Percentiles rank a stretch among this genome's conserved stretches.
phyloP scores from a whole-genome alignment of 1,140 invertebrate genomes.

The Megathymus violae region DNA sequence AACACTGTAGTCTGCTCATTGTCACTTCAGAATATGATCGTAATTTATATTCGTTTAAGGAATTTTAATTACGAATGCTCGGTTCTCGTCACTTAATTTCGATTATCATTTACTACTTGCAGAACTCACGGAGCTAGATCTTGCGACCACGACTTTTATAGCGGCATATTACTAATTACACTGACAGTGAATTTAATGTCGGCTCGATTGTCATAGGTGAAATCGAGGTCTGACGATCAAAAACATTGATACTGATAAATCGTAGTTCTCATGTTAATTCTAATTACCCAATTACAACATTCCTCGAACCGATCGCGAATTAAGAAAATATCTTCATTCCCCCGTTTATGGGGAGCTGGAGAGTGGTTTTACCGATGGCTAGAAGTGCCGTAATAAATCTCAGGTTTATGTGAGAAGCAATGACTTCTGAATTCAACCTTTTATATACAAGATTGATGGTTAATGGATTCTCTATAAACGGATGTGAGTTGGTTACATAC shows the following conservation, averaged over 20 bases:
- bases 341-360: background rate
- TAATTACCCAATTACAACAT: slow-evolving; percentile 9
- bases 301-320: slow-evolving; percentile 13
- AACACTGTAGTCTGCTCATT: too few species aligned
- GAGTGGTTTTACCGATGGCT: background rate
- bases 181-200: background rate
- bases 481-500: background rate
- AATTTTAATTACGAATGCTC: too few species aligned
- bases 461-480: slow-evolving; percentile 36
- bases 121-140: background rate
- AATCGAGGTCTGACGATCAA: background rate
- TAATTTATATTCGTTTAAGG: too few species aligned
- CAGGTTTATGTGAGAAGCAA: slow-evolving; percentile 37
- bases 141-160: background rate
- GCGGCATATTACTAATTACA: background rate
- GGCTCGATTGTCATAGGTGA: background rate
- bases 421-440: slow-evolving; percentile 45
- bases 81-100: background rate
- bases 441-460: slow-evolving; percentile 34
- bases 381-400: slow-evolving; percentile 40
- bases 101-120: background rate
- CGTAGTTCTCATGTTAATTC: slow-evolving; percentile 17
- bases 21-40: background rate
- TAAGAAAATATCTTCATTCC: slow-evolving; percentile 17
- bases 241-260: background rate